Evolutionary conservation across 2,888 invertebrate genomes (phyloP), one percentile per base, ranked within the genome.

Genomic region (Drosophila dives): DNA sequence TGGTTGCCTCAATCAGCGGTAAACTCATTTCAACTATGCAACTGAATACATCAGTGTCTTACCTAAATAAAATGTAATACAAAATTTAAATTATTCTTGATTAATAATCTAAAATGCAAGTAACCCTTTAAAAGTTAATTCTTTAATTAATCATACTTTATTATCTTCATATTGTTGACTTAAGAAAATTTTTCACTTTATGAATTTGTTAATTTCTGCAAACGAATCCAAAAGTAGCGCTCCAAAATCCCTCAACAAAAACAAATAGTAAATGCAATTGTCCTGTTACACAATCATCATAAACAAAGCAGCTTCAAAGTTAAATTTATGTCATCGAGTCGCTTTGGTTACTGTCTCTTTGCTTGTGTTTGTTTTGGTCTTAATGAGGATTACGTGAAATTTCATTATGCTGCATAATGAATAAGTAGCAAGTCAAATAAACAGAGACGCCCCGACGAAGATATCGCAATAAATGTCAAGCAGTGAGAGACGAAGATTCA

Each of bases 371-470:
- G 64, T 50, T 66, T 60, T 53, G 61, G 42, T 33, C 53, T 55
- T 83, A 86, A 86, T 83, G 83, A 88, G 74, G 62, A 86, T 72
- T 69, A 75, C 68, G 83, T 83, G 72, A 83, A 88, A 86, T 83
- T 83, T 83, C 89, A 83, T 86, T 88, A 86, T 71, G 66, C 66
- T 64, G 51, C 64, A 69, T 62, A 86, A 83, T 88, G 88, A 88
- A 83, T 86, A 83, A 82, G 83, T 83, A 83, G 73, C 77, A 76
- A 85, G 86, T 72, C 74, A 83, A 83, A 86, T 83, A 88, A 74
- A 42, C 53, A 49, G 12, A 54, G 72, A 64, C 32, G 45, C 15
- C 45, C 4, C 20, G 45, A 48, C 55, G 58, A 50, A 58, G 59
- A 63, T 33, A 54, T 58, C 49, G 45, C 58, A 42, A 23, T 32